Evolutionary conservation across 2,888 invertebrate species (phyloP), one percentile per base, ranked within the genome.

Genomic region (Amphipyra berbera): DNA sequence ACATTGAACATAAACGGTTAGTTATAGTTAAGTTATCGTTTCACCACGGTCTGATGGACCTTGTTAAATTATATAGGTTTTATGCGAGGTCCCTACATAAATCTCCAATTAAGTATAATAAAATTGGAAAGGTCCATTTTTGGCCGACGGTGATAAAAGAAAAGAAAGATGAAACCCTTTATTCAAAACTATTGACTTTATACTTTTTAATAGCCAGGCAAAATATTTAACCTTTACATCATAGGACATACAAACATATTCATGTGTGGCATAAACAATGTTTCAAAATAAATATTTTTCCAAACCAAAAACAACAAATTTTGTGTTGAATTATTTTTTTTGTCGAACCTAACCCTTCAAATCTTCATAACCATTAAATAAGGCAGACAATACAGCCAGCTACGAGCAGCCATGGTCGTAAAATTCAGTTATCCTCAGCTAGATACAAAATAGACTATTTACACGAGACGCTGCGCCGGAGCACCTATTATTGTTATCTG

Each of bases 401-500:
- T 64, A 61, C 68, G 15, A 55, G 10, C 65, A 67, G 64, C 70
- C 54, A 21, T 30, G 57, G 41, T 41, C 47, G 76, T 78, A 76
- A 76, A 76, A 59, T 58, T 63, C 70, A 73, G 70, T 76, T 73
- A 76, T 60, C 72, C 68, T 14, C 49, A 33, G 57, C 47, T 67
- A 49, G 59, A 42, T 59, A 73, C 62, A 56, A 62, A 76, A 68
- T 63, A 74, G 46, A 65, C 45, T 76, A 76, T 77, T 78, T 67
- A 61, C 62, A 63, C 35, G 27, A 70, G 56, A 68, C 61, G 50
- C 55, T 76, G 64, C 64, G 60, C 60, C 56, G 46, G 61, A 76
- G 73, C 38, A 65, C 54, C 60, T 65, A 68, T 65, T 78, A 69
- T 65, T 72, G 63, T 64, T 74, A 76, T 68, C 72, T 75, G 63